Base-by-base conservation (phyloP, 2,113 vertebrate species). In the Chionis minor region DNA sequence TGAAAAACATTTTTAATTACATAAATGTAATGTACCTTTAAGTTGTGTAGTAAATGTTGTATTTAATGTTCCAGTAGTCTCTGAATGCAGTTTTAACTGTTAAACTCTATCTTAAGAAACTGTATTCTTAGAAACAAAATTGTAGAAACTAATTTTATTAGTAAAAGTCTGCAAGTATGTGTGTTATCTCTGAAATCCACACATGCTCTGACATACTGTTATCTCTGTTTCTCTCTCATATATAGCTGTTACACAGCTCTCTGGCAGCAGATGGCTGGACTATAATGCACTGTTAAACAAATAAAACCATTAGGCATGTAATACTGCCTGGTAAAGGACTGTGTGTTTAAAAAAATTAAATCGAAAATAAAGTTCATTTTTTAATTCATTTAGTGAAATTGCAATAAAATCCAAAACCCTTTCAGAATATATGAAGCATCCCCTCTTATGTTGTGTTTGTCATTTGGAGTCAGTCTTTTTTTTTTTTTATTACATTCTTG, bases 251-350 rank as follows among this genome's bases (percentile, higher is more conserved):
- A 66, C 47, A 15, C 72, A 90, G 89, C 88, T 91, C 80, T 95
- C 77, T 95, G 85, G 91, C 89, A 97, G 86, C 95, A 97, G 86
- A 96, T 96, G 96, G 93, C 92, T 97, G 81, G 87, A 93, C 90
- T 97, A 84, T 91, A 96, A 96, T 95, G 83, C 81, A 87, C 89
- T 96, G 87, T 93, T 98, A 97, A 96, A 96, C 94, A 97, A 92
- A 96, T 97, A 81, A 96, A 97, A 95, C 82, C 90, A 86, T 96
- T 96, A 88, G 83, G 74, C 91, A 87, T 82, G 75, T 95, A 92
- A 81, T 94, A 73, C 78, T 88, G 92, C 94, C 94, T 94, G 35
- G 86, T 96, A 86, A 97, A 94, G 9, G 47, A 71, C 45, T 90
- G 84, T 89, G 72, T 94, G 75, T 94, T 97, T 96, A 92, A 89